Percentiles rank a stretch among this genome's conserved stretches.
These are phyloP conservation scores for Podarcis cretensis DNA, from an alignment of 2,113 vertebrate species.

Conservation along the genomic window DNA sequence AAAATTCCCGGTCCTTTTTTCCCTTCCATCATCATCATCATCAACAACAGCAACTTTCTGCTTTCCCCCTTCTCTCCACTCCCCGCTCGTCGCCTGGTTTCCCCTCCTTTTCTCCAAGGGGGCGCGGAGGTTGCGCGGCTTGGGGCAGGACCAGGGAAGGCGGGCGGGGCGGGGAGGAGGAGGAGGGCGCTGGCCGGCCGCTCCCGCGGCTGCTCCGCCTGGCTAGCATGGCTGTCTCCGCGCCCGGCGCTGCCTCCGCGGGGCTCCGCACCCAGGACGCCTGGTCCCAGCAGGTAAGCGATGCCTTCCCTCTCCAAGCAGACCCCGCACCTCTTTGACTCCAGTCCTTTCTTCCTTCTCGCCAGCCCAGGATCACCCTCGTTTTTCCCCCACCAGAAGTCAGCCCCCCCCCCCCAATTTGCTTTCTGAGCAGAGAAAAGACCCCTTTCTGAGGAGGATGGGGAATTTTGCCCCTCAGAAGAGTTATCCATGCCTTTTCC, in stretches of 20 bases:
- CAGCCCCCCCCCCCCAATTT: not conserved
- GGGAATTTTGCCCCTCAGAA: not conserved
- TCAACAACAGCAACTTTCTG: not conserved
- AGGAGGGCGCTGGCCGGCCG: too few relatives aligned
- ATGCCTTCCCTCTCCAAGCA: not conserved
- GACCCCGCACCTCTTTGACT: not conserved
- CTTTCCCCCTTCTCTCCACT: not conserved
- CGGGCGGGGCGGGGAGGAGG: not conserved
- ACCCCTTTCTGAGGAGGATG: not conserved
- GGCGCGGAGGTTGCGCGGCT: not conserved
- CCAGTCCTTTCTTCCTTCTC: not conserved
- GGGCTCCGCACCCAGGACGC: not conserved
- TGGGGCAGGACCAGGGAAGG: not conserved
- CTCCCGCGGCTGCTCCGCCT: not conserved
- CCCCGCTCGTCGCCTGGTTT: not conserved
- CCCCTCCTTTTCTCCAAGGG: not conserved
- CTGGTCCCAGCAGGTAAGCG: not conserved
- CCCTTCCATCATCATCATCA: too few relatives aligned
- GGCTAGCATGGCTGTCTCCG: not conserved
- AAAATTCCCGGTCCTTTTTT: too few relatives aligned
- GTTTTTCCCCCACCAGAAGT: not conserved
- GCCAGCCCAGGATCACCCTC: too few relatives aligned
- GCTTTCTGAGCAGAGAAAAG: not conserved
- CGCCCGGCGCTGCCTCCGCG: not conserved
- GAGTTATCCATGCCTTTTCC: not conserved